Conservation (phyloP, 2,888 invertebrate genomes). For the Notocelia uddmanniana region DNA sequence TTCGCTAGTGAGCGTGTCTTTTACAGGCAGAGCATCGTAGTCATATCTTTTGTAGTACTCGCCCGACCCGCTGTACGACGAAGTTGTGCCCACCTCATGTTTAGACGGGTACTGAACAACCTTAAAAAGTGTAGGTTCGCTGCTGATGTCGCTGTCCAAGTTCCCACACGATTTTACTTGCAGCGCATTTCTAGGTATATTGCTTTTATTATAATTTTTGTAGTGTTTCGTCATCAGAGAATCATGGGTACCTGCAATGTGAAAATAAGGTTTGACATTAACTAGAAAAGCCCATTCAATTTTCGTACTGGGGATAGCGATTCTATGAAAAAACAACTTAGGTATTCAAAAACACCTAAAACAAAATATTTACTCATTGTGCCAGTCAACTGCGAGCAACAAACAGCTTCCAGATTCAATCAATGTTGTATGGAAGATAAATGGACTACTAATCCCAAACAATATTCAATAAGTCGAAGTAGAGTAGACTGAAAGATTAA, state of each 20-base stretch:
- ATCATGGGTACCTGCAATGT: background rate
- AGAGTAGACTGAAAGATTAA: background rate
- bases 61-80: constrained; percentile 47
- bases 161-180: constrained; percentile 14
- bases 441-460: background rate
- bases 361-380: constrained; percentile 2
- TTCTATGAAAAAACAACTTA: too few relatives aligned
- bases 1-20: constrained; percentile 40
- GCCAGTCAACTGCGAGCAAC: background rate
- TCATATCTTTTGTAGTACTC: constrained; percentile 65
- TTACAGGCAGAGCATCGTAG: constrained; percentile 4
- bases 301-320: too few relatives aligned
- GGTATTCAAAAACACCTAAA: too few relatives aligned
- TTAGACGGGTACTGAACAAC: constrained; percentile 13
- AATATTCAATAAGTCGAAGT: background rate
- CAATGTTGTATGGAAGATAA: background rate
- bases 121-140: constrained; percentile 1
- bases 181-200: background rate
- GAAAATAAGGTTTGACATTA: background rate
- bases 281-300: too few relatives aligned
- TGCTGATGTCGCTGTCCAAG: background rate
- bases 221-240: background rate
- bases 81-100: constrained; percentile 22
- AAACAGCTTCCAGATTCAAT: background rate
- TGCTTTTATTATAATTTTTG: background rate